Base-by-base conservation (phyloP, 2,888 invertebrate genomes). In the Stratiomys singularior region DNA sequence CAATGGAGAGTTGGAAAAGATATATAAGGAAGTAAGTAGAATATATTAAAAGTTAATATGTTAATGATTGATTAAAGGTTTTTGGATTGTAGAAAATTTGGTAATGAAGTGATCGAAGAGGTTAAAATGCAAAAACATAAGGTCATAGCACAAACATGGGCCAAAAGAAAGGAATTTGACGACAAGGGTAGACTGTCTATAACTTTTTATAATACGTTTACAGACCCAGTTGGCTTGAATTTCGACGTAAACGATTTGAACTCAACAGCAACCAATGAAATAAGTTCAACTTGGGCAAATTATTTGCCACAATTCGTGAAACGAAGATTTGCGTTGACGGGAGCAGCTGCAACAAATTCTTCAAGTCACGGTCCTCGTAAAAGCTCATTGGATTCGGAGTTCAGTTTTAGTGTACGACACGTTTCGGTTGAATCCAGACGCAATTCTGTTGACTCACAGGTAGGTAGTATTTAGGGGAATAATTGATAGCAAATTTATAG, bases 241-340 rank as follows among this genome's bases (percentile, higher is more conserved):
- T 92, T 93, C 81, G 92, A 92, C 83, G 85, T 87, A 0, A 87
- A 87, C 72, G 87, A 87, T 80, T 83, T 93, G 67, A 93, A 94
- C 84, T 93, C 93, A 67, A 91, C 91, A 67, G 94, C 92, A 76
- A 94, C 94, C 79, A 93, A 93, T 81, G 95, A 96, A 82, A 90
- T 97, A 74, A 96, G 96, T 77, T 96, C 97, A 0, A 94, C 96
- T 0, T 97, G 96, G 95, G 96, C 95, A 56, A 95, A 95, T 76
- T 95, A 96, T 81, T 88, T 98, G 80, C 97, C 97, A 0, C 93
- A 95, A 81, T 91, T 97, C 83, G 93, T 97, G 0, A 92, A 92
- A 7, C 90, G 97, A 1, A 90, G 97, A 82, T 95, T 94, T 82
- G 97, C 96, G 0, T 88, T 97, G 13, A 93, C 91, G 79, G 90